Percentiles rank a stretch among this genome's conserved stretches.
Conservation (phyloP, 1,140 invertebrate genomes). For the Latrodectus geometricus region DNA sequence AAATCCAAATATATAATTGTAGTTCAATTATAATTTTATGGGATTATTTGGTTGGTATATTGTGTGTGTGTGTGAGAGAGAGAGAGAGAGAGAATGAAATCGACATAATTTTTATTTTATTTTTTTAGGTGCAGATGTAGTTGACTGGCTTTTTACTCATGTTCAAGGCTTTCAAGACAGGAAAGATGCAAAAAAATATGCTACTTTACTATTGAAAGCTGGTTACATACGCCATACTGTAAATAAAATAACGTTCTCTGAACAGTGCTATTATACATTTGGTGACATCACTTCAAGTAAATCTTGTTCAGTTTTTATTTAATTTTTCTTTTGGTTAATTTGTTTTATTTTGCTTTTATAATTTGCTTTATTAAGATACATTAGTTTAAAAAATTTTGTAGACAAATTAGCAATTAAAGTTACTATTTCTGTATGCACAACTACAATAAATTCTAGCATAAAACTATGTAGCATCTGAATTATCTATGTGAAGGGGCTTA, state of each 20-base stretch:
- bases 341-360: not conserved
- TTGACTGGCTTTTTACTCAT: constrained; percentile 95
- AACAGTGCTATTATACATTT: constrained; percentile 99
- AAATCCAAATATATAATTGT: not conserved
- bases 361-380: too few relatives aligned
- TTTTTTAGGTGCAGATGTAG: constrained; percentile 88
- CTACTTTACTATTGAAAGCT: constrained; percentile 93
- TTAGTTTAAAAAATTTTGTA: too few relatives aligned
- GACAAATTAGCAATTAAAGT: too few relatives aligned
- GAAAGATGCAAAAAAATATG: constrained; percentile 95
- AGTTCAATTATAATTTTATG: not conserved
- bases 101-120: constrained; percentile 13
- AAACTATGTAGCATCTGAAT: too few relatives aligned
- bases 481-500: too few relatives aligned
- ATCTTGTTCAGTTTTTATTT: not conserved
- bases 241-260: constrained; percentile 98
- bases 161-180: constrained; percentile 95
- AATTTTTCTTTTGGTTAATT: not conserved
- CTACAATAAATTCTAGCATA: too few relatives aligned
- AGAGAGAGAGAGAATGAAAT: too few relatives aligned
- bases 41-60: not conserved
- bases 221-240: constrained; percentile 98
- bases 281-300: constrained; percentile 74
- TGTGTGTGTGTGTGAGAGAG: not conserved
- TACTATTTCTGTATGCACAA: too few relatives aligned